Base-by-base conservation (phyloP, 2,113 vertebrate species). In the Miniopterus natalensis region DNA sequence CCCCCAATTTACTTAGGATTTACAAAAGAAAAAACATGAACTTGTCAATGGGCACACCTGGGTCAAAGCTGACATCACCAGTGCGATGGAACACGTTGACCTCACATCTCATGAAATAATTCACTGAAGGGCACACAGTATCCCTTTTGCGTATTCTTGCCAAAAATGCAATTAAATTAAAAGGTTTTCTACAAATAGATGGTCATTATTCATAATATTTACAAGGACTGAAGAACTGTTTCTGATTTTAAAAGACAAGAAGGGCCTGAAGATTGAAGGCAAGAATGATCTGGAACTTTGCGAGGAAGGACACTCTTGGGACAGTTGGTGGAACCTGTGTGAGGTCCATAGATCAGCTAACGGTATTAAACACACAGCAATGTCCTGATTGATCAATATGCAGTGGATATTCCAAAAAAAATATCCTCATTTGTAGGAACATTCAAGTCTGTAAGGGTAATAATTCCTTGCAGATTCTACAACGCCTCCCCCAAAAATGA, bases 351-450 rank as follows among this genome's bases (percentile, higher is more conserved):
- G 15, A 10, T 29, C 8, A 77, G 40, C 63, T 21, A 11, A 61
- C 1, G 1, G 5, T 3, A 9, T 1, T 23, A 9, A 15, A 1
- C 57, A 17, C 63, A 27, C 10, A 3, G 23, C 8, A 8, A 42
- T 31, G 20, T 94, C 13, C 74, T 61, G 36, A 73, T 47, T 31
- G 42, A 29, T 49, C 21, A 79, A 5, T 36, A 55, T 31, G 15
- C 8, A 20, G 17, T 53, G 2, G 1, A 49, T 49, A 59, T 9
- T 13, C 51, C 27, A 68, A 75, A 53, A 36, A 61, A 1, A 86
- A 51, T 25, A 27, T 4, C 12, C 15, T 84, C 40, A 4, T 47
- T 81, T 79, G 51, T 1, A 88, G 3, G 14, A 91, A 53, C 4
- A 65, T 14, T 71, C 27, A 63, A 42, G n/a, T 61, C 20, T 59